Evolutionary conservation across 2,113 vertebrate genomes (phyloP), one percentile per base, ranked within the genome.

Genomic region (Nipponia nippon): DNA sequence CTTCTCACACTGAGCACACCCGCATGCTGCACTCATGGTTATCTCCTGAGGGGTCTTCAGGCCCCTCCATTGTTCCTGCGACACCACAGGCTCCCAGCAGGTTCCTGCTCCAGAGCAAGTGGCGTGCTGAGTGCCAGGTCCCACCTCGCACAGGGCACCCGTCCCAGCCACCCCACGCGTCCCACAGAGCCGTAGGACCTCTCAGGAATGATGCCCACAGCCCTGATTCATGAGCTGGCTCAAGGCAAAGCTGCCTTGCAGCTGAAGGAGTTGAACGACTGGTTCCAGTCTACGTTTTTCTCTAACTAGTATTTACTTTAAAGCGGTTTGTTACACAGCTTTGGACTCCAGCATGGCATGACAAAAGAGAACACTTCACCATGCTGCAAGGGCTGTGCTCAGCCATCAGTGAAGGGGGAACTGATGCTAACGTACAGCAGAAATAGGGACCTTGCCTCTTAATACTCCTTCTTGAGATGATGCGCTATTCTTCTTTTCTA

Each of bases 71-170:
- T 30, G 32, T 23, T 85, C 18, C 40, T 75, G 53, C 0, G 5
- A 42, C 40, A 21, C 8, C 1, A 1, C 1, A 5, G 42, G 32
- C 29, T 81, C 70, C 62, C 50, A 70, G 17, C 20, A 81, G 17
- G n/a, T 44, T 87, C 36, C 78, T 70, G 38, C 15, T 70, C 47
- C 56, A 52, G 38, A 46, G 36, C 44, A 77, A 81, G 25, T 0
- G 2, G 20, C 0, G 8, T n/a, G 10, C 26, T 0, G 1, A 42
- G 49, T 1, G 1, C 49, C 16, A 14, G 17, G 8, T 58, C 55
- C 55, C 55, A 56, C 18, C 44, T 65, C 0, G 5, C 26, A 53
- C 16, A 18, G 59, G 16, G 7, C 27, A 67, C 22, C 6, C 4
- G 1, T 66, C 13, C 40, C 61, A 75, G 36, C 26, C 27, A 38